phyloP scores from a whole-genome alignment of 2,113 vertebrate genomes.

The Carassius carassius region DNA sequence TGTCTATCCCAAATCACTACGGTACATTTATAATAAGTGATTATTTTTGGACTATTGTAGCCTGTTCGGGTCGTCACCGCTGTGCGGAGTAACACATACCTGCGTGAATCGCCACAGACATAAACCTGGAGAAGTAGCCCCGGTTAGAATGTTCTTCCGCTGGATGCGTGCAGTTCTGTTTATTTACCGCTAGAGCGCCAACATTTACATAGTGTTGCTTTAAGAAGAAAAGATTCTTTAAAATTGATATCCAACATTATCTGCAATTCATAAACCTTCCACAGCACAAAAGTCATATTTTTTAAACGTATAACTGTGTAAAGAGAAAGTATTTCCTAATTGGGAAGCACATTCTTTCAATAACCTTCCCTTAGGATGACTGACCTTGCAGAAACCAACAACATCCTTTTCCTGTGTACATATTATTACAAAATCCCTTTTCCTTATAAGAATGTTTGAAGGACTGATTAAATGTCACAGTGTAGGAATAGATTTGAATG shows the following conservation, averaged over 20 bases:
- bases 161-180: too few relatives aligned
- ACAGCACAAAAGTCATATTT: neutral
- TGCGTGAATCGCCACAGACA: too few relatives aligned
- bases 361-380: neutral
- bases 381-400: constrained; percentile 12
- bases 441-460: neutral
- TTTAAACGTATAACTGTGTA: neutral
- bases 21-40: too few relatives aligned
- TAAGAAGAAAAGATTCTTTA: neutral
- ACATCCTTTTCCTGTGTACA: constrained; percentile 24
- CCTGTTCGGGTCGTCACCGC: too few relatives aligned
- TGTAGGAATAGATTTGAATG: neutral
- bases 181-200: too few relatives aligned
- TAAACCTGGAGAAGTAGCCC: too few relatives aligned
- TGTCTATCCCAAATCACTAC: too few relatives aligned
- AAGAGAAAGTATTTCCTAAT: constrained; percentile 4
- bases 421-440: neutral
- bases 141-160: too few relatives aligned
- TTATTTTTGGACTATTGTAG: too few relatives aligned
- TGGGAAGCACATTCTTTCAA: constrained; percentile 6
- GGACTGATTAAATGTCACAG: neutral
- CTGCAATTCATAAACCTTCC: neutral
- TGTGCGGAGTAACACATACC: too few relatives aligned
- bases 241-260: neutral
- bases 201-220: too few relatives aligned